phyloP scores from a whole-genome alignment of 2,113 vertebrate genomes.

The Stercorarius parasiticus region DNA sequence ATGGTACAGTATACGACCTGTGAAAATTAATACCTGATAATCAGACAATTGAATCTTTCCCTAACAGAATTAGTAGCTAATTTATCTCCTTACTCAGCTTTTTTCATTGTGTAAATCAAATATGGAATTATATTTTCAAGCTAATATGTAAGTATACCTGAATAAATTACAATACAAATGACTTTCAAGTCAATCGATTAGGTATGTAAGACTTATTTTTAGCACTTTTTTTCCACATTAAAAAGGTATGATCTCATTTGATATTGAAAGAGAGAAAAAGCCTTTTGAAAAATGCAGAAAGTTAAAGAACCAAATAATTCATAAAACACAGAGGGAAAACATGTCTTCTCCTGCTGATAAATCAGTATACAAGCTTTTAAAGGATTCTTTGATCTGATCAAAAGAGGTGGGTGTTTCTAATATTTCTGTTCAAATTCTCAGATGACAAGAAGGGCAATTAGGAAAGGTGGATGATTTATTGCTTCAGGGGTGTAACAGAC shows the following conservation, averaged over 20 bases:
- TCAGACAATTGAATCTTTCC: neutral
- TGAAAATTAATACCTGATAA: neutral
- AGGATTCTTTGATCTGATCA: slow-evolving; percentile 27
- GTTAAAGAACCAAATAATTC: neutral
- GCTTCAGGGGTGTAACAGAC: neutral
- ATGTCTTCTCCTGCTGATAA: neutral
- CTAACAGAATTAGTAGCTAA: neutral
- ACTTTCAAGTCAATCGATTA: neutral
- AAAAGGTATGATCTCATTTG: neutral
- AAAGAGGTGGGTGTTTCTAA: slow-evolving; percentile 21
- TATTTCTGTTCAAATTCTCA: slow-evolving; percentile 38
- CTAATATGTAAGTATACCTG: neutral
- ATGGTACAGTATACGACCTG: neutral
- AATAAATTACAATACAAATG: neutral
- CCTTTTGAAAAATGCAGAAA: neutral
- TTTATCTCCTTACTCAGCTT: neutral
- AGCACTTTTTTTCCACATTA: neutral
- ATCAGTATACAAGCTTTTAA: slow-evolving; percentile 2
- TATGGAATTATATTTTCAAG: neutral
- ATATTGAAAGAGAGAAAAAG: neutral
- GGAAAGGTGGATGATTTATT: slow-evolving; percentile 20
- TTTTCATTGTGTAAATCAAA: neutral
- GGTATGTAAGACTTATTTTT: neutral
- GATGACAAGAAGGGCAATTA: slow-evolving; percentile 14
- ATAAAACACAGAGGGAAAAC: neutral